Base-by-base conservation (phyloP, 2,113 vertebrate genomes). In the Xiphophorus hellerii region DNA sequence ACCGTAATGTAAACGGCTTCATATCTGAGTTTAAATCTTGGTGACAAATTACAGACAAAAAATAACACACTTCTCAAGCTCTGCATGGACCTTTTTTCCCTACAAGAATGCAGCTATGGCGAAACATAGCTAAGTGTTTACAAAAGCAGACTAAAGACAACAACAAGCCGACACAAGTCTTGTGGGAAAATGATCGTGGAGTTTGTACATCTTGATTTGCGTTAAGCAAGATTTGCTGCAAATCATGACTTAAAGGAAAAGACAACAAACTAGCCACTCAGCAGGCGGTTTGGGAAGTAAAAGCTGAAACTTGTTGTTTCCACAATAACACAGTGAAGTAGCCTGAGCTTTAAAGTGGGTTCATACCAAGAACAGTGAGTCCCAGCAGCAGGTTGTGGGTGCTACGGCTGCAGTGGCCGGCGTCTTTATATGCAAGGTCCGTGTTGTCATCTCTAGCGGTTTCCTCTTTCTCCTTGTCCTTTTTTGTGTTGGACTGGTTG, bases 361-460 rank as follows among this genome's bases (percentile, higher is more conserved):
- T 58, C 62, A 0, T 85, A 96, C 95, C 95, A 71, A 92, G 22
- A 29, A 96, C 84, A 25, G 95, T 96, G 86, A 96, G 89, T 42
- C 89, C 88, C 58, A 96, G 93, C 31, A 96, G 93, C 42, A 95
- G 88, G 82, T 90, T 95, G 82, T 94, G 91, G 66, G 84, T 87
- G 73, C 94, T 88, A 87, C 93, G 94, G 79, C 91, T 91, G 63
- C 95, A 95, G 88, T 93, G 88, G 63, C 82, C 88, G 0, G 86
- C 93, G 71, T 88, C 92, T 85, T 90, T 95, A 48, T 84, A 87
- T 0, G 54, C 89, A 1, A 82, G 37, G 0, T 92, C 91, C 0
- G 87, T 90, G 83, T 81, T 84, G 83, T 92, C 91, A 77, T 92
- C 90, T 60, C 69, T 85, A 14, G 84, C 82, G 51, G 68, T 85